phyloP scores from a whole-genome alignment of 2,113 vertebrate genomes.

The Etheostoma cragini region DNA sequence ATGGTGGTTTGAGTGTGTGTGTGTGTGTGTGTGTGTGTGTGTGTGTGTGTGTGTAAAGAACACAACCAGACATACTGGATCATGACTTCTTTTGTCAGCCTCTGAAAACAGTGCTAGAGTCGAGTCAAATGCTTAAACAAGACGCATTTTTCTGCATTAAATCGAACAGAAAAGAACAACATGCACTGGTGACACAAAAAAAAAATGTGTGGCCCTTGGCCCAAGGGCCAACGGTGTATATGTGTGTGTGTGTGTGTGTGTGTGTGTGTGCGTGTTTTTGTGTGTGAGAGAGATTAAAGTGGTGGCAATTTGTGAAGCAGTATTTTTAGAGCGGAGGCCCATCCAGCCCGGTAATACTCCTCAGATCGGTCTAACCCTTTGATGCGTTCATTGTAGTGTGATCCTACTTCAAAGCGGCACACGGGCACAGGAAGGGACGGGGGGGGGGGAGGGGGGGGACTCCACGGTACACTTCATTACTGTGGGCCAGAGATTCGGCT shows the following conservation, averaged over 20 bases:
- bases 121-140: not conserved
- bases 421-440: not conserved
- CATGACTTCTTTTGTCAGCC: not conserved
- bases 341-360: conserved; percentile 61
- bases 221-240: not conserved
- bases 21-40: too few species aligned
- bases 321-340: conserved; percentile 76
- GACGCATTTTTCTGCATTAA: not conserved
- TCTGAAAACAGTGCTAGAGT: not conserved
- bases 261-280: not conserved
- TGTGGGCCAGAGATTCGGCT: conserved; percentile 9
- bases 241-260: too few species aligned
- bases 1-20: conserved; percentile 7
- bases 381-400: conserved; percentile 76
- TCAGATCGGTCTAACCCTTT: conserved; percentile 78
- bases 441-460: conserved; percentile 1
- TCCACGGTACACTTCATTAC: conserved; percentile 55
- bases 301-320: conserved; percentile 76
- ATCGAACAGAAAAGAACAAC: conserved; percentile 3
- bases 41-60: not conserved
- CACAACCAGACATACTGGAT: not conserved
- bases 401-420: conserved; percentile 83
- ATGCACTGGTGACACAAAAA: not conserved
- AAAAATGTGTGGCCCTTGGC: conserved; percentile 1
- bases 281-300: conserved; percentile 57